Evolutionary conservation across 2,113 vertebrate genomes (phyloP).

Genomic region (Camarhynchus parvulus): DNA sequence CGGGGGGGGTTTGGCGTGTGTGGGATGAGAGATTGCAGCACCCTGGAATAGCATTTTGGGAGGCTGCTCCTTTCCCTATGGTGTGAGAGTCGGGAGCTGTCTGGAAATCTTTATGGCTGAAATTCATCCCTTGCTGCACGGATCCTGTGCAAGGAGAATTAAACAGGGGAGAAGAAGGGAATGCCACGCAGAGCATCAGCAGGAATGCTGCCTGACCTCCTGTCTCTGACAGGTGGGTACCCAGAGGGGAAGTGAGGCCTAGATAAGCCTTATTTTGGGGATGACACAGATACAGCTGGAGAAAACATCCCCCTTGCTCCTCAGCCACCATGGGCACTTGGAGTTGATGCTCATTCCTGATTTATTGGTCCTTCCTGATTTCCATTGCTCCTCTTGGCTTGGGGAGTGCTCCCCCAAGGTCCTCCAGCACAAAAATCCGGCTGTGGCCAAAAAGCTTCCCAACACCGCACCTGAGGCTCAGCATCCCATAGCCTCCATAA

Average conservation of each 20-base stretch:
- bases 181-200: not conserved
- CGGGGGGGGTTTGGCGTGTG: not conserved
- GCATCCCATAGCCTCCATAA: not conserved
- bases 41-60: slow-evolving; percentile 21
- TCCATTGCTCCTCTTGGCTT: not conserved
- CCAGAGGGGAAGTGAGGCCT: fast-evolving
- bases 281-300: fast-evolving
- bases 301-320: not conserved
- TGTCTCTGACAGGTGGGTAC: not conserved
- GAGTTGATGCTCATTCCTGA: not conserved
- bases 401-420: not conserved
- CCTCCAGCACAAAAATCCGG: not conserved
- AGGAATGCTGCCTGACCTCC: not conserved
- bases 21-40: slow-evolving; percentile 8
- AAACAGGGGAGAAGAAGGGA: not conserved
- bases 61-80: slow-evolving; percentile 7
- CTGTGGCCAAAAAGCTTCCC: not conserved
- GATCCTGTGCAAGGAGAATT: not conserved
- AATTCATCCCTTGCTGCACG: not conserved
- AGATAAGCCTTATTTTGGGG: not conserved
- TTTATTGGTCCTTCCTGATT: not conserved
- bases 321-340: fast-evolving
- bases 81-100: slow-evolving; percentile 48
- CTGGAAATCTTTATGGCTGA: slow-evolving; percentile 54
- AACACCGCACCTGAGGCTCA: fast-evolving